Conservation (phyloP, 2,113 vertebrate genomes). For the Menidia beryllina region DNA sequence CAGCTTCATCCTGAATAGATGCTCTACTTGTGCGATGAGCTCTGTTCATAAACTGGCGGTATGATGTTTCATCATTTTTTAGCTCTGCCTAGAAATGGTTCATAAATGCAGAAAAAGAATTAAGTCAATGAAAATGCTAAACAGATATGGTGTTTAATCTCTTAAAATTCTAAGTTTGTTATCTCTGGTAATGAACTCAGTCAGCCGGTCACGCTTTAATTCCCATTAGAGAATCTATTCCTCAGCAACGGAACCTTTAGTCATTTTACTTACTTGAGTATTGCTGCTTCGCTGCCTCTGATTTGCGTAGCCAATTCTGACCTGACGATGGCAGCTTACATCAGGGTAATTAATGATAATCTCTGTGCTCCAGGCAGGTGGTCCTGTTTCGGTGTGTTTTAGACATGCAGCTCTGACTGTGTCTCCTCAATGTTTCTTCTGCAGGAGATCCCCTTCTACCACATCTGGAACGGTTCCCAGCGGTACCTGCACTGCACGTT, state of each 20-base stretch:
- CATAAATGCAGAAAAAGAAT: conserved; percentile 3
- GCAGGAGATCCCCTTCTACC: conserved; percentile 98
- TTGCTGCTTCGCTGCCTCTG: conserved; percentile 51
- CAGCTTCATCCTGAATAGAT: too few species aligned
- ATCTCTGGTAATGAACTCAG: conserved; percentile 10
- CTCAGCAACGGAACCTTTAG: conserved; percentile 15
- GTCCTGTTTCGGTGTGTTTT: conserved; percentile 32
- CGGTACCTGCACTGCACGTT: conserved; percentile 96
- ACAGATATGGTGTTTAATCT: conserved; percentile 8
- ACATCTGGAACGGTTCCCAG: conserved; percentile 97
- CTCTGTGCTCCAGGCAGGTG: conserved; percentile 35
- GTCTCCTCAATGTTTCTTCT: conserved; percentile 29
- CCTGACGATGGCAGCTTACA: conserved; percentile 24
- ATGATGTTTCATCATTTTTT: conserved; percentile 22
- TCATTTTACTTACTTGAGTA: conserved; percentile 18
- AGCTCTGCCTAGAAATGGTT: neutral
- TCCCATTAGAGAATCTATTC: conserved; percentile 17
- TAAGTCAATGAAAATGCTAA: neutral
- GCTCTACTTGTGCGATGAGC: too few species aligned
- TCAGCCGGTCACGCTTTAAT: conserved; percentile 11
- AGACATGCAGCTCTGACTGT: conserved; percentile 54
- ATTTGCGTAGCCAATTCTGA: conserved; percentile 27
- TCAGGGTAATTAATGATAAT: conserved; percentile 62
- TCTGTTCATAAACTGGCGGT: conserved; percentile 24
- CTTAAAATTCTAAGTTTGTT: conserved; percentile 16